These are phyloP conservation scores for Bolinopsis microptera DNA, from an alignment of 37 sponge, comb jelly and placozoan genomes.

Conservation along the genomic window DNA sequence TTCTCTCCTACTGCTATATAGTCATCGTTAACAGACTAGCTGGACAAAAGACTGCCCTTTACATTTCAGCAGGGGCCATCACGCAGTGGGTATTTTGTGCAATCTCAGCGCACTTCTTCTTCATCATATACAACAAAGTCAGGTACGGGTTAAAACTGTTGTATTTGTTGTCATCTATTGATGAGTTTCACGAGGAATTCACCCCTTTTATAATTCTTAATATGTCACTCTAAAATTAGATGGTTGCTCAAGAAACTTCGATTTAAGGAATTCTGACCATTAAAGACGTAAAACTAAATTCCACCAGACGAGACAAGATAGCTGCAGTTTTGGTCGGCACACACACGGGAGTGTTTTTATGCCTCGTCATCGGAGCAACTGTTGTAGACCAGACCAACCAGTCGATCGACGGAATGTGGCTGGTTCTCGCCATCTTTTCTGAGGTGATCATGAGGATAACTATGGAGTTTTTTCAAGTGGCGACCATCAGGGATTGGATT, in stretches of 20 bases:
- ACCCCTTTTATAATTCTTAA: too few species aligned
- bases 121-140: not conserved
- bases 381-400: conserved; percentile 9
- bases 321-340: not conserved
- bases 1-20: not conserved
- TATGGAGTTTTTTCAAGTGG: conserved; percentile 14
- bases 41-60: not conserved
- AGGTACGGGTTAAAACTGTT: too few species aligned
- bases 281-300: too few species aligned
- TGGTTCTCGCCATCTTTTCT: conserved; percentile 21
- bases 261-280: too few species aligned
- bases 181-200: too few species aligned
- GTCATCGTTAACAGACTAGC: not conserved
- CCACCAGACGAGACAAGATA: not conserved
- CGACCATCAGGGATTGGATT: conserved; percentile 31
- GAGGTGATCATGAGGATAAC: not conserved
- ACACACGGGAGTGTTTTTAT: conserved; percentile 22
- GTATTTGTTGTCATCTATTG: too few species aligned
- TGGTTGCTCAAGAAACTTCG: too few species aligned
- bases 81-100: not conserved
- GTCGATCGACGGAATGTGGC: not conserved
- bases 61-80: not conserved
- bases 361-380: not conserved
- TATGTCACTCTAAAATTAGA: too few species aligned
- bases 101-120: not conserved